A percentile compares a stretch with the other conserved stretches of the same genome.
phyloP scores from a whole-genome alignment of 2,888 invertebrate genomes.

The Drosophila nr. perissopoda region DNA sequence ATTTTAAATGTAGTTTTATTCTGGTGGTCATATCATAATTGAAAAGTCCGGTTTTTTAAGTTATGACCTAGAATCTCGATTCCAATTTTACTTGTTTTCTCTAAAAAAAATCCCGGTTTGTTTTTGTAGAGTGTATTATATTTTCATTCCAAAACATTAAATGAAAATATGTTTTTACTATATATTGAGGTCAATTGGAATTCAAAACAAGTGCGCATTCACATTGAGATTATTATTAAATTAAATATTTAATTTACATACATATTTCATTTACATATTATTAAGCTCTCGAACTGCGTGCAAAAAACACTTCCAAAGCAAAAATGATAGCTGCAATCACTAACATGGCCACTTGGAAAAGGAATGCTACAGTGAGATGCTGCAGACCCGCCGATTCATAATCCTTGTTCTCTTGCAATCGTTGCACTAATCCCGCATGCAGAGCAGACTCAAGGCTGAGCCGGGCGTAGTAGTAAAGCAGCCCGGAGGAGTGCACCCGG shows the following conservation, averaged over 20 bases:
- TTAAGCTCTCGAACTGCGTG: not conserved
- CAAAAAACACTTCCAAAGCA: conserved; percentile 39
- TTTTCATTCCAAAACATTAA: not conserved
- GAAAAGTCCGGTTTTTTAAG: too few relatives aligned
- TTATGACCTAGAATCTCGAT: too few relatives aligned
- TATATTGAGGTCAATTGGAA: not conserved
- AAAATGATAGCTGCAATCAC: conserved; percentile 43
- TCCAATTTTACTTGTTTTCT: not conserved
- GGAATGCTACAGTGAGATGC: conserved; percentile 75
- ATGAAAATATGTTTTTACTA: not conserved
- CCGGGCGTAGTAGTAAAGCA: conserved; percentile 67
- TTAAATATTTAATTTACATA: not conserved
- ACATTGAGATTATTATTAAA: not conserved
- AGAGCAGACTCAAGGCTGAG: conserved; percentile 70
- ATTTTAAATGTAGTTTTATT: not conserved
- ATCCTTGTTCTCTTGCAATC: conserved; percentile 54
- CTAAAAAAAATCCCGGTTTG: not conserved
- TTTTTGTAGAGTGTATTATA: not conserved
- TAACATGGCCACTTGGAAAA: conserved; percentile 48
- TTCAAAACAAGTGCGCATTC: not conserved
- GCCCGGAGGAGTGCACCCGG: conserved; percentile 75
- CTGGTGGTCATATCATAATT: not conserved
- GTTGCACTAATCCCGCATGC: conserved; percentile 64
- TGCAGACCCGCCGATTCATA: conserved; percentile 72
- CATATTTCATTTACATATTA: too few relatives aligned